Evolutionary conservation across 2,113 vertebrate species (phyloP).

Genomic region (Cygnus buccinator): DNA sequence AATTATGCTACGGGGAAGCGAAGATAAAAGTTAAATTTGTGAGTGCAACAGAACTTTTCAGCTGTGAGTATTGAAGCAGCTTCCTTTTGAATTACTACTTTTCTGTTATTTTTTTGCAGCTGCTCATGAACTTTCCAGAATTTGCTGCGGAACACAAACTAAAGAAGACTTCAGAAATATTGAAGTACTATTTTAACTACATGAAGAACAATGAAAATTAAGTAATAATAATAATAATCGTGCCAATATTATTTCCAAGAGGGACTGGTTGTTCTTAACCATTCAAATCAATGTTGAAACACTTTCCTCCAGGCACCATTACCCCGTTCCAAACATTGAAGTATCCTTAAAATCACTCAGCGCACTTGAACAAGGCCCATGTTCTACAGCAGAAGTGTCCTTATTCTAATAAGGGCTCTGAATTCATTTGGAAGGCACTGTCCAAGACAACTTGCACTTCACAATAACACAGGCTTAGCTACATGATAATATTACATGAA

Average conservation of each 20-base stretch:
- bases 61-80: slow-evolving; percentile 36
- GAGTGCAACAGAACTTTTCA: slow-evolving; percentile 53
- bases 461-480: not conserved
- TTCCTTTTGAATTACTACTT: slow-evolving; percentile 42
- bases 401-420: not conserved
- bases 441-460: not conserved
- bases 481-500: not conserved
- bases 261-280: slow-evolving; percentile 19
- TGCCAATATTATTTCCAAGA: slow-evolving; percentile 30
- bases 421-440: not conserved
- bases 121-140: slow-evolving; percentile 34
- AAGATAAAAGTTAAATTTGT: slow-evolving; percentile 58
- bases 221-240: not conserved
- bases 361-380: not conserved
- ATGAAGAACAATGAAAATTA: slow-evolving; percentile 35
- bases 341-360: not conserved
- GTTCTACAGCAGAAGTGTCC: not conserved
- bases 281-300: slow-evolving; percentile 35
- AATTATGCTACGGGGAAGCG: not conserved
- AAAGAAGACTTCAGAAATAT: slow-evolving; percentile 43
- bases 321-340: not conserved
- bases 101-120: slow-evolving; percentile 26
- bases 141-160: slow-evolving; percentile 41
- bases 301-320: not conserved
- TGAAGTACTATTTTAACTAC: slow-evolving; percentile 43